Base-by-base conservation (phyloP, 2,888 invertebrate species). In the Trilocha varians region DNA sequence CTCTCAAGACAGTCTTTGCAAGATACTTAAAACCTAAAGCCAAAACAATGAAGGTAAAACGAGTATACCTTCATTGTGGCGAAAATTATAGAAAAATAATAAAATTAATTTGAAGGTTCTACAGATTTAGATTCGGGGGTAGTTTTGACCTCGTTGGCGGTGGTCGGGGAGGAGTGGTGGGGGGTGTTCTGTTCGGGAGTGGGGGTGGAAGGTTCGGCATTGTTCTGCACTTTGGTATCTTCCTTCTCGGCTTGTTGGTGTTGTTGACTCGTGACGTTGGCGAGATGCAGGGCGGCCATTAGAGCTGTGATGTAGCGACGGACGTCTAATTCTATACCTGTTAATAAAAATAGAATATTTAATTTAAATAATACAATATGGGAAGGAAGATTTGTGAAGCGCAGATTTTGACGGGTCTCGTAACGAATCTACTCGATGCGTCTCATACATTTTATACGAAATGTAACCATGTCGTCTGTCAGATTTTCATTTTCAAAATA, bases 271-370 rank as follows among this genome's bases (percentile, higher is more conserved):
- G 83, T 84, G 15, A 80, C 83, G 36, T 61, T 70, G 16, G 84
- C 83, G 17, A 85, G 73, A 53, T 85, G 84, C 1, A 85, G 57
- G 0, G 83, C 84, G 0, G 84, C 84, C 3, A 85, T 60, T 13
- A 84, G 47, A 0, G 84, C 84, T 0, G 78, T 77, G 14, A 82
- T 51, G 62, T 85, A 85, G 15, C 84, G 79, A 16, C 79, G 79
- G 1, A 79, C 66, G 42, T 84, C 84, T 32, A 83, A 47, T 42
- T 84, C 84, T 5, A 83, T 72, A 33, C 84, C 84, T 84, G 63
- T 1, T 39, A 14, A 33, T 13, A 32, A 16, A 25, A 9, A 4
- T 11, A 25, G 8, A 2, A 9, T 25, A 25, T 2, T 1, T 9
- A 5, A 25, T 25, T 1, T 25, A 25, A n/a, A n/a, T n/a, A n/a